Base-by-base conservation (phyloP, 1,140 invertebrate genomes). In the Formica exsecta region DNA sequence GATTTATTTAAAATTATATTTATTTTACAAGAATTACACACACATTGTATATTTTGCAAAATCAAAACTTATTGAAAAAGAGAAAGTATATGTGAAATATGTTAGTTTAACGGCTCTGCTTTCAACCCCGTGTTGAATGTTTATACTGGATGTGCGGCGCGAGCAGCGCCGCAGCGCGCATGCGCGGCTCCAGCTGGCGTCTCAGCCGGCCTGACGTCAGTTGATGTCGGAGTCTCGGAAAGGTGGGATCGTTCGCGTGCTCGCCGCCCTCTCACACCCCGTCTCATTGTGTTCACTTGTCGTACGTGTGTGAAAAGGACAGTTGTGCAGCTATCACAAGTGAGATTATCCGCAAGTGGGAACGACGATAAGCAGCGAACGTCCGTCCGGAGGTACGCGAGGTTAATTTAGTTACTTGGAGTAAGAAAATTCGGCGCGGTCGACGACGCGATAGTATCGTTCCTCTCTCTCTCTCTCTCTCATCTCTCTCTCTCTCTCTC, bases 211-310 rank as follows among this genome's bases (percentile, higher is more conserved):
- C 85, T 44, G 89, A 79, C 25, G 29, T 61, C 87, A 93, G 92
- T 93, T 92, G 92, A 93, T 92, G 92, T 85, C 90, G 92, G 86
- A 92, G 80, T 51, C 22, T 88, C 88, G 88, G 85, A 19, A 54
- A 73, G 64, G 73, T 81, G 89, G 19, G 68, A 86, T 89, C 79
- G 85, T 80, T 73, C 75, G 66, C 64, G 83, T 80, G 22, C 79
- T 75, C 48, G 11, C 62, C 54, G 48, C 66, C 41, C 65, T 29
- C 57, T 76, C 59, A 68, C 73, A 59, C 71, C 36, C 65, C 51
- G 71, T 38, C 48, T 38, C 48, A 51, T 74, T 44, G 19, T 65
- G 22, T 64, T 32, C 70, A 83, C 57, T 68, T 36, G 38, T 59
- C 51, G 51, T 74, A 73, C 77, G 29, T 57, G 57, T 79, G 16